Evolutionary conservation across 2,797 vertebrate genomes (phyloP).

Genomic region (Orestias chungarensis): DNA sequence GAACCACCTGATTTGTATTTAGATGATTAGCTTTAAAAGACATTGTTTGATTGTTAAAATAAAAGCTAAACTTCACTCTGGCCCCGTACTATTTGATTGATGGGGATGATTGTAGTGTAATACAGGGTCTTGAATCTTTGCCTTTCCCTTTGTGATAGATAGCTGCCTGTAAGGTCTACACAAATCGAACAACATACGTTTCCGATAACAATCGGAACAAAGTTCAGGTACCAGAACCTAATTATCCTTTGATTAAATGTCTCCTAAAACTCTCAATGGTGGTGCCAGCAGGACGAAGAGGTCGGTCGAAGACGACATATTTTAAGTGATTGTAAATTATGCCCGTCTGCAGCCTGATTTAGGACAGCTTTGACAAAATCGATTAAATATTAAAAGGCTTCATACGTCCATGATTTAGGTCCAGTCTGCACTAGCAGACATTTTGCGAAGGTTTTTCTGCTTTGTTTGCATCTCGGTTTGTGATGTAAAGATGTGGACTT

Average conservation of each 20-base stretch:
- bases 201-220: not conserved
- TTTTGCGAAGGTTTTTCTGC: no score
- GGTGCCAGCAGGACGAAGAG: not conserved
- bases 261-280: not conserved
- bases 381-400: not conserved
- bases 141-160: slow-evolving; percentile 20
- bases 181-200: slow-evolving; percentile 30
- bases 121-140: slow-evolving; percentile 17
- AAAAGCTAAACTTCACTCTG: not conserved
- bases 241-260: not conserved
- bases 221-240: not conserved
- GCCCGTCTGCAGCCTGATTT: not conserved
- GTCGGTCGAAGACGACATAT: not conserved
- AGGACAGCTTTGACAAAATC: not conserved
- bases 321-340: not conserved
- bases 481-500: no score
- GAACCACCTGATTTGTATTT: not conserved
- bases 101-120: slow-evolving; percentile 1
- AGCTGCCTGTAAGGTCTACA: slow-evolving; percentile 8
- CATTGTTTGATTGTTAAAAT: slow-evolving; percentile 5
- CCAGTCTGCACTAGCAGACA: no score
- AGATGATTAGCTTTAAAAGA: not conserved
- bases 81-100: slow-evolving; percentile 4
- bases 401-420: not conserved
- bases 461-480: no score